Conservation (phyloP, 2,888 invertebrate species). For the Punctoribates punctum region DNA sequence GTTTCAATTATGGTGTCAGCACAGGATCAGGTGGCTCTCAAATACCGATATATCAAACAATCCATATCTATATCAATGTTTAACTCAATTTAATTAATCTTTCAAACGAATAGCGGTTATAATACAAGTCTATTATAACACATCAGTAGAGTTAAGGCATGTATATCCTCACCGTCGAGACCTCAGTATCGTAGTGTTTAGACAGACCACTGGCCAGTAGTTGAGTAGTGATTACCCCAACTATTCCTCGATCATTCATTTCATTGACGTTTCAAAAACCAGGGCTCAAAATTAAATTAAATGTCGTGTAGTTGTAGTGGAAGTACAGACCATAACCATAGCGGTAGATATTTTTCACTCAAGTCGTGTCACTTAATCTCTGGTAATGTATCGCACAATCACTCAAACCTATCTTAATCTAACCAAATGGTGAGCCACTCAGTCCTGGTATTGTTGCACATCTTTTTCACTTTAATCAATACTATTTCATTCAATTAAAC, state of each 20-base stretch:
- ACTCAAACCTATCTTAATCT: neutral
- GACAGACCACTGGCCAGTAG: too few relatives aligned
- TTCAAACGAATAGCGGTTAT: neutral
- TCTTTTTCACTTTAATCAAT: neutral
- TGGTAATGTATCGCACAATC: slow-evolving; percentile 9
- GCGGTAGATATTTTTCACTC: neutral
- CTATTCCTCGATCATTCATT: too few relatives aligned
- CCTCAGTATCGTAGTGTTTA: too few relatives aligned
- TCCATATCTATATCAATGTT: neutral
- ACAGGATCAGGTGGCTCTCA: slow-evolving; percentile 50
- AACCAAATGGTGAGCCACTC: slow-evolving; percentile 26
- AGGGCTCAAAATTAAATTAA: neutral
- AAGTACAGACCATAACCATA: neutral
- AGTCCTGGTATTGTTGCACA: slow-evolving; percentile 35
- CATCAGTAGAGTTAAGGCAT: slow-evolving; percentile 7
- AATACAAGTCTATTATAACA: neutral
- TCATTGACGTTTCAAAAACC: too few relatives aligned
- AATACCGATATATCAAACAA: neutral
- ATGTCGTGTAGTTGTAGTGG: slow-evolving; percentile 15
- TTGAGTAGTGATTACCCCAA: too few relatives aligned
- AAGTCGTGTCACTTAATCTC: neutral
- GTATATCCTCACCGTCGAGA: neutral
- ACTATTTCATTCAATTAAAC: neutral
- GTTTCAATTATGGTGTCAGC: slow-evolving; percentile 29
- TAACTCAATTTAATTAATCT: neutral